Evolutionary conservation across 2,113 vertebrate species (phyloP).

Genomic region (Catagonus wagneri): DNA sequence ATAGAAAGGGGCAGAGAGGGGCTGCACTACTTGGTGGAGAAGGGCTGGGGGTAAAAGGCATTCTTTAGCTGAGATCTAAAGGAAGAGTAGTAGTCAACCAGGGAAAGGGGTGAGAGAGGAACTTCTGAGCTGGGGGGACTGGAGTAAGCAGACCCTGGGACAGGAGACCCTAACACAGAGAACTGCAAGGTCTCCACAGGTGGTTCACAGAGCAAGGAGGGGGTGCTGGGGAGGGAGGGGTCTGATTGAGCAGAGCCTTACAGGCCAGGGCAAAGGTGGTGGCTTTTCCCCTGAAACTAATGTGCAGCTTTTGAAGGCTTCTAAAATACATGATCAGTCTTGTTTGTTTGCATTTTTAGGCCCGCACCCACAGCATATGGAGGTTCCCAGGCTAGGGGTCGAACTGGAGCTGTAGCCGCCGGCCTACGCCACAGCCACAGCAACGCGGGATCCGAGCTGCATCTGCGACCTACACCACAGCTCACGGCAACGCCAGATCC

Average conservation of each 20-base stretch:
- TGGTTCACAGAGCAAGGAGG: background rate
- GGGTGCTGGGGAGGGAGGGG: background rate
- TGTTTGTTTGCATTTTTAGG: no score
- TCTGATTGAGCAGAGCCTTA: background rate
- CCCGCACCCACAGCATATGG: no score
- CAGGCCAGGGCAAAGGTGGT: background rate
- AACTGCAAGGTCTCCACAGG: background rate
- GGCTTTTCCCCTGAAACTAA: background rate
- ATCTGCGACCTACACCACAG: no score
- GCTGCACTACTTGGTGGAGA: background rate
- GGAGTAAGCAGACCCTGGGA: background rate
- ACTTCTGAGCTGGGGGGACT: background rate
- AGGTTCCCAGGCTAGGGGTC: no score
- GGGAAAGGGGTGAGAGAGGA: background rate
- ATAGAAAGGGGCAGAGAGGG: background rate
- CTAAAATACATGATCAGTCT: background rate
- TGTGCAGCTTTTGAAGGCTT: background rate
- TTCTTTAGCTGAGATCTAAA: background rate
- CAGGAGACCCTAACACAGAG: background rate
- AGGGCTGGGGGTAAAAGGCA: background rate
- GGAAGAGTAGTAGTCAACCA: background rate
- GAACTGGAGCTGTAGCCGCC: no score
- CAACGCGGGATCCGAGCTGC: no score
- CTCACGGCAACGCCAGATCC: no score
- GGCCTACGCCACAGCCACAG: no score